These are phyloP conservation scores for Phataginus tetradactyla DNA, from an alignment of 2,797 vertebrate species.

Conservation along the genomic window DNA sequence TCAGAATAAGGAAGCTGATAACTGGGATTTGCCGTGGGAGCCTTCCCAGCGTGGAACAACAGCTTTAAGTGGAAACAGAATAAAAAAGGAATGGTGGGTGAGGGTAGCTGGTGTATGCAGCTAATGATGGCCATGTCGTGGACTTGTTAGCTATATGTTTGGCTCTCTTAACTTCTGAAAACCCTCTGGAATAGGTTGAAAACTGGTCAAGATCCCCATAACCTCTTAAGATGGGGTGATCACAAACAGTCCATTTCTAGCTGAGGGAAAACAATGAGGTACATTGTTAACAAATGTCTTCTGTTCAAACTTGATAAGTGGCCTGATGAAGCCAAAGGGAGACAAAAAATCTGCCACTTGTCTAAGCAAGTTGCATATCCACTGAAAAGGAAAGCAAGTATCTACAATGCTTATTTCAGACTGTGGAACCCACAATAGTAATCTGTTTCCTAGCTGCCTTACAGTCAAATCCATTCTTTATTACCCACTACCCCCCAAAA, in stretches of 20 bases:
- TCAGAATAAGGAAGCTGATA: neutral
- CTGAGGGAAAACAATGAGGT: slow-evolving; percentile 49
- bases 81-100: neutral
- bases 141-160: neutral
- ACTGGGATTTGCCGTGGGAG: neutral
- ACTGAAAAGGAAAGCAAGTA: neutral
- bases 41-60: neutral
- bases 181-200: slow-evolving; percentile 31
- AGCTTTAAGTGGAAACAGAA: neutral
- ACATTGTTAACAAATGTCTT: slow-evolving; percentile 71
- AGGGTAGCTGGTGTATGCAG: neutral
- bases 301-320: slow-evolving; percentile 71
- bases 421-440: neutral
- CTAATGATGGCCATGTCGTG: neutral
- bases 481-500: neutral
- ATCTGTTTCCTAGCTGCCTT: neutral
- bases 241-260: slow-evolving; percentile 25
- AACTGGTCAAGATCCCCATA: slow-evolving; percentile 58
- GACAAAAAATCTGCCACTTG: slow-evolving; percentile 66
- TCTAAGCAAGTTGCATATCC: slow-evolving; percentile 42
- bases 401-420: slow-evolving; percentile 41
- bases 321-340: slow-evolving; percentile 60
- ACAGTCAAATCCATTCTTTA: neutral
- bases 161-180: slow-evolving; percentile 6
- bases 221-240: slow-evolving; percentile 50